These are phyloP conservation scores for Mormyrops boulengeri DNA, from an alignment of 2,797 vertebrate genomes.

Conservation along the genomic window DNA sequence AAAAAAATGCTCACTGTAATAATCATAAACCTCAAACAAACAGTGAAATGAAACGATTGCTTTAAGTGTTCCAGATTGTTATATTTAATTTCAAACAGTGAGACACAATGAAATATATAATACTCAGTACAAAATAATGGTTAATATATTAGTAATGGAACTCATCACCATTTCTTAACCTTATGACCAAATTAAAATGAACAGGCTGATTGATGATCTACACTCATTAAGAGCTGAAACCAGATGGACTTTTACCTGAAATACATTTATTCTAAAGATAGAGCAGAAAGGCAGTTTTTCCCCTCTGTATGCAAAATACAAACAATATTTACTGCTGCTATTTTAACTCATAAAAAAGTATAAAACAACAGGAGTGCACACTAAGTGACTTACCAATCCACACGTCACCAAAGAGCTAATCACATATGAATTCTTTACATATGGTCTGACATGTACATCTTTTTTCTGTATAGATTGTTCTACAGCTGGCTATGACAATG, in stretches of 20 bases:
- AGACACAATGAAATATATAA: slow-evolving; percentile 71
- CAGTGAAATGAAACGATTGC: slow-evolving; percentile 60
- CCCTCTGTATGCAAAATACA: slow-evolving; percentile 88
- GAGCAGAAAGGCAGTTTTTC: slow-evolving; percentile 72
- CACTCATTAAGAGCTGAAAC: slow-evolving; percentile 56
- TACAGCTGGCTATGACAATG: slow-evolving; percentile 61
- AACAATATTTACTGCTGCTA: slow-evolving; percentile 87
- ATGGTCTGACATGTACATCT: slow-evolving; percentile 97
- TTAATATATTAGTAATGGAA: slow-evolving; percentile 71
- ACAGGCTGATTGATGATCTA: slow-evolving; percentile 41
- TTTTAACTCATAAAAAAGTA: slow-evolving; percentile 99
- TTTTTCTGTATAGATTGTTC: slow-evolving; percentile 35
- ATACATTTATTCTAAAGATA: slow-evolving; percentile 93
- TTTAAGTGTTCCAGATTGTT: slow-evolving; percentile 72
- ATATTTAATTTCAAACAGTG: slow-evolving; percentile 69
- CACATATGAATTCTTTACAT: slow-evolving; percentile 98
- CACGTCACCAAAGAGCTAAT: slow-evolving; percentile 94
- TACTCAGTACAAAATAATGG: slow-evolving; percentile 72
- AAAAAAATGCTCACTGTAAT: background rate
- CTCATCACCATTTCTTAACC: slow-evolving; percentile 53
- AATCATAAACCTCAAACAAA: background rate
- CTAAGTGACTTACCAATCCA: slow-evolving; percentile 94
- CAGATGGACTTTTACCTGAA: slow-evolving; percentile 63
- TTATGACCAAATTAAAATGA: slow-evolving; percentile 49
- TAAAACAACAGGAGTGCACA: slow-evolving; percentile 96